Percentiles rank a stretch among this genome's conserved stretches.
Evolutionary conservation across 92 coral and sea anemone genomes (phyloP).

Genomic region (Epizoanthus rinbou): DNA sequence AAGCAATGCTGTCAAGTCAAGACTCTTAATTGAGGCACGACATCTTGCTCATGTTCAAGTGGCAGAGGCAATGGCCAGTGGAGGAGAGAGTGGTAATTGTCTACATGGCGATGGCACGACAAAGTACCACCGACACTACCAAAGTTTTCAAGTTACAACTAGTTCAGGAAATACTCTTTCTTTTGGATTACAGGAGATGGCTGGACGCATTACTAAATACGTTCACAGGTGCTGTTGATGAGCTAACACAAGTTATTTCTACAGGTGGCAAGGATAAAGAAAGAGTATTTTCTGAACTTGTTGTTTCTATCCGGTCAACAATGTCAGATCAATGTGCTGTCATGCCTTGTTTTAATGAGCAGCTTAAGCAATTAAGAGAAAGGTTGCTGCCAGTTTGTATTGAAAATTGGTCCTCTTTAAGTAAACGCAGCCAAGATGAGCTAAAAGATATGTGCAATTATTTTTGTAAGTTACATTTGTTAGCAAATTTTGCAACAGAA

Average conservation of each 20-base stretch:
- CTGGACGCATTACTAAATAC: slow-evolving; percentile 29
- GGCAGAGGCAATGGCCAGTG: slow-evolving; percentile 29
- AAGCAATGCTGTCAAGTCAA: no score
- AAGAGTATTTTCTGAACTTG: no score
- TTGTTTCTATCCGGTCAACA: slow-evolving; percentile 9
- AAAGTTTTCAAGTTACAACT: slow-evolving; percentile 29
- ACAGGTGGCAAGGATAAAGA: no score
- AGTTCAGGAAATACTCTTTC: slow-evolving; percentile 33
- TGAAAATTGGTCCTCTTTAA: slow-evolving; percentile 9
- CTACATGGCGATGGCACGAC: slow-evolving; percentile 28
- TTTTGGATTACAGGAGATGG: slow-evolving; percentile 36
- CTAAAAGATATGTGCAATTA: slow-evolving; percentile 16
- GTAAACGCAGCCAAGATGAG: slow-evolving; percentile 31
- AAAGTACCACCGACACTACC: slow-evolving; percentile 21
- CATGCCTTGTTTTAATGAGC: slow-evolving; percentile 22
- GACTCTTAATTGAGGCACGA: neutral
- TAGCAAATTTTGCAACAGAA: slow-evolving; percentile 31
- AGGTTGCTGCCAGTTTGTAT: neutral
- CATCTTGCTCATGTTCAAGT: neutral
- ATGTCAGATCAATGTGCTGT: slow-evolving; percentile 34
- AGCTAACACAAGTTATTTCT: slow-evolving; percentile 19
- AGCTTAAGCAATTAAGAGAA: slow-evolving; percentile 33
- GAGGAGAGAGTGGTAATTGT: slow-evolving; percentile 15
- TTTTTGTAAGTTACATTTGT: slow-evolving; percentile 15
- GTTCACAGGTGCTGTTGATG: slow-evolving; percentile 17